Base-by-base conservation (phyloP, 1,140 invertebrate species). In the Lepidurus arcticus region DNA sequence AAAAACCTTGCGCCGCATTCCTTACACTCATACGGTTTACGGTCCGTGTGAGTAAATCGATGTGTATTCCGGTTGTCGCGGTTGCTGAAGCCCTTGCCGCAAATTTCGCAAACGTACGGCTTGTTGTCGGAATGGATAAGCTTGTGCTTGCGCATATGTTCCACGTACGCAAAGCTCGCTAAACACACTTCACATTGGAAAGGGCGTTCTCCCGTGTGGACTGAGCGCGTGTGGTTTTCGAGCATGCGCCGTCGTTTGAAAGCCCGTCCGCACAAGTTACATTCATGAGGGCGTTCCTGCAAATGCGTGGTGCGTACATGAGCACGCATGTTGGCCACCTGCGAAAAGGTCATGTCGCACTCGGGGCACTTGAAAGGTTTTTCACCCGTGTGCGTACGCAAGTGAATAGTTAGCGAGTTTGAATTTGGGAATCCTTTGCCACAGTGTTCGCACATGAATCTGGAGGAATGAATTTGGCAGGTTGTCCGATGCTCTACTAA, bases 1-100 rank as follows among this genome's bases (percentile, higher is more conserved):
- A 94, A 94, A 81, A 92, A 95, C 9, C 92, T 92, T 81, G 89
- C 88, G 3, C 91, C 92, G 82, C 93, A 95, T 2, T 91, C 89
- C 43, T 91, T 83, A 84, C 93, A 95, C 83, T 93, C 92, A 82
- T 94, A 95, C 0, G 93, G 93, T 81, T 94, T 94, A 82, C 93
- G 92, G 81, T 93, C 91, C 79, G 91, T 93, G 83, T 95, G 93
- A 73, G 93, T 90, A 84, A 93, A 94, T 73, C 92, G 87, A 84
- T 94, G 93, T 11, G 92, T 91, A 86, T 94, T 94, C 77, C 92
- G 87, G 84, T 94, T 94, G 84, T 94, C 93, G 73, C 92, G 87
- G 45, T 92, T 92, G 81, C 91, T 92, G 83, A 95, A 94, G 34
- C 90, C 88, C 84, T 94, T 94, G n/a, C 92, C 92, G 84, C 94